These are phyloP conservation scores for Anagyrus pseudococci DNA, from an alignment of 2,888 invertebrate species.

Conservation along the genomic window DNA sequence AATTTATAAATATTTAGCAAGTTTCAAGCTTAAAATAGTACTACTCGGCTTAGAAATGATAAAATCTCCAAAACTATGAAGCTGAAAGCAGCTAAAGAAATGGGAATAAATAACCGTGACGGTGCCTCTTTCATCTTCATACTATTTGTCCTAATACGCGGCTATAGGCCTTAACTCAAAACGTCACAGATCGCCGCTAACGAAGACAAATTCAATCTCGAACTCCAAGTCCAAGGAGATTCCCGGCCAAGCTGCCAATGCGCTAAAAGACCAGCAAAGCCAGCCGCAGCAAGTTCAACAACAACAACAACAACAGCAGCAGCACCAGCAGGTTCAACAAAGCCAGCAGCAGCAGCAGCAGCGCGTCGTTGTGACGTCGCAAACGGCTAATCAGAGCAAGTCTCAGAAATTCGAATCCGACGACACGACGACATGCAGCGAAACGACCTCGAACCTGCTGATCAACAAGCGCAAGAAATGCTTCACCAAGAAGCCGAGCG, in stretches of 20 bases:
- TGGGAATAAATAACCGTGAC: constrained; percentile 48
- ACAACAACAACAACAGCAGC: constrained; percentile 7
- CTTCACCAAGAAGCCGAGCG: constrained; percentile 54
- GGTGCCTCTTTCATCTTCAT: constrained; percentile 59
- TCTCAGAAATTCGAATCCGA: constrained; percentile 51
- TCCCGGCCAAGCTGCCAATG: constrained; percentile 41
- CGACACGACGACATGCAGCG: constrained; percentile 54
- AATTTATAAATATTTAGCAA: too few species aligned
- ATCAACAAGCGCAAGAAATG: constrained; percentile 48
- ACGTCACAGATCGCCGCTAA: constrained; percentile 59
- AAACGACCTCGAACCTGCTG: constrained; percentile 55
- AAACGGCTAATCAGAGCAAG: neutral
- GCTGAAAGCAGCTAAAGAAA: constrained; percentile 4
- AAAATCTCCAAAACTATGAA: neutral
- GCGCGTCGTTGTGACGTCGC: constrained; percentile 6
- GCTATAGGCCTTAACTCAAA: constrained; percentile 62
- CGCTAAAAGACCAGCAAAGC: constrained; percentile 24
- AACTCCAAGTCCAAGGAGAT: constrained; percentile 49
- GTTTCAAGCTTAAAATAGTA: too few species aligned
- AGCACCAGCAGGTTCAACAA: neutral
- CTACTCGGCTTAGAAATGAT: too few species aligned
- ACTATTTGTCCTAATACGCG: constrained; percentile 59
- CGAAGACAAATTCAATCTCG: constrained; percentile 54
- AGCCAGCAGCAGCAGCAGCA: constrained; percentile 2
- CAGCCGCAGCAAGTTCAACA: constrained; percentile 3